A percentile compares a stretch with the other conserved stretches of the same genome.
phyloP scores from a whole-genome alignment of 2,888 invertebrate species.

The Ceriagrion tenellum region DNA sequence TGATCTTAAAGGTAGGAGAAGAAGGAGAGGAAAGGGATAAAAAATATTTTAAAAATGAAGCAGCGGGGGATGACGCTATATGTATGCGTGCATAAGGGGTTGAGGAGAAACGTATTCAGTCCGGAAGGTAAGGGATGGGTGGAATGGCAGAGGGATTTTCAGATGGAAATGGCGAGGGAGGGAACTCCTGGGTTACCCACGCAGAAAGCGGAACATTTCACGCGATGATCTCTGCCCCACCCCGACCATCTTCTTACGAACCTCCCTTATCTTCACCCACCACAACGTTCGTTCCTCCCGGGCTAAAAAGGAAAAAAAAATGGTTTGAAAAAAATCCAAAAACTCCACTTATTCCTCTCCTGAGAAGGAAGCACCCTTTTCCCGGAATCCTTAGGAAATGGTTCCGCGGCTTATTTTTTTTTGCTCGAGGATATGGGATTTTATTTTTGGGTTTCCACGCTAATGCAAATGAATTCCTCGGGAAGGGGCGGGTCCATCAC shows the following conservation, averaged over 20 bases:
- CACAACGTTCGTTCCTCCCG: background rate
- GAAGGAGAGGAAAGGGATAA: slow-evolving; percentile 28
- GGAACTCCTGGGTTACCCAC: background rate
- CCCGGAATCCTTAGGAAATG: background rate
- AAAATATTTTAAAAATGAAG: background rate
- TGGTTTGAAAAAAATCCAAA: background rate
- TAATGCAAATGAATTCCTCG: background rate
- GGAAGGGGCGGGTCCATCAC: background rate
- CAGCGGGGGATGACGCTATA: background rate
- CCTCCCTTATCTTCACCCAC: background rate
- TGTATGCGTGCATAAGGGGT: no score
- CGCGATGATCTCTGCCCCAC: background rate
- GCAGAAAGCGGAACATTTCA: slow-evolving; percentile 28
- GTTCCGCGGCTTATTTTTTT: background rate
- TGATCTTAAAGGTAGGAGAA: background rate
- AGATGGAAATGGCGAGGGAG: background rate
- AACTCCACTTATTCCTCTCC: background rate
- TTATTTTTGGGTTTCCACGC: background rate
- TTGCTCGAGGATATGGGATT: background rate
- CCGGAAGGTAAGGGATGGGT: background rate
- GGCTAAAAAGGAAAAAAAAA: background rate
- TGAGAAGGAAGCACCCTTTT: background rate
- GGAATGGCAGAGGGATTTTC: background rate
- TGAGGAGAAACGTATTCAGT: no score
- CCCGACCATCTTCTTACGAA: background rate